Evolutionary conservation across 2,113 vertebrate genomes (phyloP), one percentile per base, ranked within the genome.

Genomic region (Motacilla tschutschensis): DNA sequence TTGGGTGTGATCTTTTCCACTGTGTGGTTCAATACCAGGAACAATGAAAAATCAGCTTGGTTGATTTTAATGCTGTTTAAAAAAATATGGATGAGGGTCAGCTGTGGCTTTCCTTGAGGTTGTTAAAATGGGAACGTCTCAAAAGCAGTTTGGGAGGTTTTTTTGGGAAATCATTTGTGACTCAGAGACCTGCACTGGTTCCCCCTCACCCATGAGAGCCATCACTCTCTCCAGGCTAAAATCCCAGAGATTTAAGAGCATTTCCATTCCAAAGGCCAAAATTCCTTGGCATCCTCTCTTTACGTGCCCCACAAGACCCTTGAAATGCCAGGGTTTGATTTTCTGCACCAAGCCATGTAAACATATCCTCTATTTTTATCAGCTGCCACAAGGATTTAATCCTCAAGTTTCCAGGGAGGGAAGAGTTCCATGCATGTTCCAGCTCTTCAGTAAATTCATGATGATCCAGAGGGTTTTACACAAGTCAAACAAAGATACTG

Each of bases 251-350:
- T 85, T 90, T 87, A 77, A 89, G 64, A 89, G 53, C 62, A n/a
- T 89, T 94, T 95, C 87, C 85, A 89, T 48, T 25, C 48, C 78
- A 79, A 53, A 73, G 26, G 82, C 87, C 87, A 91, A 89, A 77
- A 87, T 83, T 85, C 76, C 83, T 92, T 93, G 78, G 87, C 60
- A 8, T 83, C 35, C 17, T 92, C 38, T 60, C 77, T 94, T 94
- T 65, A 75, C 18, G 33, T 33, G 33, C 33, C 33, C 33, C 33
- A 33, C 33, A 33, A 83, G 73, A 59, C 83, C 43, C 87, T 85
- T 62, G 70, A 91, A 89, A 70, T 72, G 35, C 40, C 75, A 43
- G 41, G 10, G 54, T 63, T 47, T 63, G 81, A 58, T 73, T 93
- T 87, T 89, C 75, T 58, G 26, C 81, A 80, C 82, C 36, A 8